A percentile compares a stretch with the other conserved stretches of the same genome.
Conservation (phyloP, 2,797 vertebrate genomes). For the Rhyacichthys aspro region DNA sequence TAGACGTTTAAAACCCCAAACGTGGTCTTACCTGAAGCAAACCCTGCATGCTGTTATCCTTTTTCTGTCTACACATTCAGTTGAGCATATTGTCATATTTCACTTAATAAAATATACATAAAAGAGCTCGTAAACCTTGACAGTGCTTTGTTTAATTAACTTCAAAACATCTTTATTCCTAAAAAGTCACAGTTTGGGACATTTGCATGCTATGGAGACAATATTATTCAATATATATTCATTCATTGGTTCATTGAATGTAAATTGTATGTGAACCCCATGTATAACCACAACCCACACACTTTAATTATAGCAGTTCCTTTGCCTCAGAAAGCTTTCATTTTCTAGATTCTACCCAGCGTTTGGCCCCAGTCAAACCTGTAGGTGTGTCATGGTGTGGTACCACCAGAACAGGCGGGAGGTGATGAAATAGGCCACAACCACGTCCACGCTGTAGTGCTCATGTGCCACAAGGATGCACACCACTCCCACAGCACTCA, state of each 20-base stretch:
- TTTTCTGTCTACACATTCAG: too few relatives aligned
- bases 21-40: background rate
- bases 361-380: conserved; percentile 76
- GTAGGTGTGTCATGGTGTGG: conserved; percentile 96
- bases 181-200: too few relatives aligned
- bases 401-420: conserved; percentile 99
- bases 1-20: conserved; percentile 1
- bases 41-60: background rate
- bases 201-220: too few relatives aligned
- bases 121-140: too few relatives aligned
- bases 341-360: background rate
- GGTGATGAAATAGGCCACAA: conserved; percentile 96
- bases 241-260: too few relatives aligned
- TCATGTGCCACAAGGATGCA: conserved; percentile 97
- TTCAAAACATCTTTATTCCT: too few relatives aligned
- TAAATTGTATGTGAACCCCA: too few relatives aligned
- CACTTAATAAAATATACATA: too few relatives aligned
- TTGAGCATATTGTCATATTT: too few relatives aligned
- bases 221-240: too few relatives aligned
- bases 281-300: background rate
- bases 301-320: conserved; percentile 15
- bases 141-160: too few relatives aligned
- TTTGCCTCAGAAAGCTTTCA: background rate
- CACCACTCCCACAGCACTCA: conserved; percentile 90
- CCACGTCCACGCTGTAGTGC: conserved; percentile 95